Percentiles rank a stretch among this genome's conserved stretches.
Conservation (phyloP, 2,113 vertebrate species). For the Phalacrocorax pelagicus region DNA sequence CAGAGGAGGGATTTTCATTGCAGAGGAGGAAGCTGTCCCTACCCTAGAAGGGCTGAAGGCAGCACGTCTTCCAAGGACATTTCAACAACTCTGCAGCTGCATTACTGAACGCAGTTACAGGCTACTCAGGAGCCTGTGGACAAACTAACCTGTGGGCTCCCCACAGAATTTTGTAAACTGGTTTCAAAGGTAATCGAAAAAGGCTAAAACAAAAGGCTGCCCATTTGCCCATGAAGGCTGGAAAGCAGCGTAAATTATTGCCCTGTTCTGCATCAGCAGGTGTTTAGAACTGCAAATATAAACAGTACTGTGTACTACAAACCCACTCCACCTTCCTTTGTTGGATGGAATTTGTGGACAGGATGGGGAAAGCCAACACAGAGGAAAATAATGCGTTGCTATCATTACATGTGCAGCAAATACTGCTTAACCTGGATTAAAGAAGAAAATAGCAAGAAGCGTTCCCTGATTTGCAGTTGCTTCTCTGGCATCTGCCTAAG, state of each 20-base stretch:
- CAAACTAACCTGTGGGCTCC: neutral
- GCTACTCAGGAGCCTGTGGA: neutral
- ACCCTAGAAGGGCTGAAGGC: neutral
- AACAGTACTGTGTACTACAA: neutral
- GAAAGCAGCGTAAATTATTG: neutral
- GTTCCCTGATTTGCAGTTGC: neutral
- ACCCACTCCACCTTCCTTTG: neutral
- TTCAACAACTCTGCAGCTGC: neutral
- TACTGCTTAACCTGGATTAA: neutral
- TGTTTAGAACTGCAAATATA: neutral
- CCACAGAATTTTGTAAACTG: neutral
- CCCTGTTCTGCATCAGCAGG: neutral
- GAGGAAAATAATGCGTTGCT: neutral
- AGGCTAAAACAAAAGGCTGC: neutral
- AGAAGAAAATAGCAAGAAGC: neutral
- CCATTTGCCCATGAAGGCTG: neutral
- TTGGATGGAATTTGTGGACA: neutral
- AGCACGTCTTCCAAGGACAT: neutral
- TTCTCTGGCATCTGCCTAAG: neutral
- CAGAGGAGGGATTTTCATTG: neutral
- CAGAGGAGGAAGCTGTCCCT: neutral
- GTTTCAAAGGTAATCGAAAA: neutral
- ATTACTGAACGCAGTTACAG: neutral
- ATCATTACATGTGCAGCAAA: neutral
- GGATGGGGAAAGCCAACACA: neutral